Evolutionary conservation across 2,888 invertebrate genomes (phyloP).

Genomic region (Maniola hyperantus): DNA sequence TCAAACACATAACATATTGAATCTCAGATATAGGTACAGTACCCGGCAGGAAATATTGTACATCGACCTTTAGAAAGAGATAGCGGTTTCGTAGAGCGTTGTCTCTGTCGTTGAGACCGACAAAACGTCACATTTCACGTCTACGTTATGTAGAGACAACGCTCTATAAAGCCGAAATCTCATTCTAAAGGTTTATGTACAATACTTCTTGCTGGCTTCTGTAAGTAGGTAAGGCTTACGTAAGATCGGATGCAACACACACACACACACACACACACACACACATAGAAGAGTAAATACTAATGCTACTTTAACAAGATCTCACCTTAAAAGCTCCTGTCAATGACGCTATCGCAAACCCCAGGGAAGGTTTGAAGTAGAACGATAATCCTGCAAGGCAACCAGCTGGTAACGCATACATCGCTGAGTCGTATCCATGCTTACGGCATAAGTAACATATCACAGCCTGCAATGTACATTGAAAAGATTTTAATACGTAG

Average conservation of each 20-base stretch:
- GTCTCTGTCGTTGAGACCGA: too few relatives aligned
- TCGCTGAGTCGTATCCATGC: conserved; percentile 64
- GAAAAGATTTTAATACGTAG: conserved; percentile 8
- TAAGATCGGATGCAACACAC: conserved; percentile 13
- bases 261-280: conserved; percentile 1
- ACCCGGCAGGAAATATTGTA: too few relatives aligned
- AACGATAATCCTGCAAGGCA: conserved; percentile 79
- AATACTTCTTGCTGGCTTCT: too few relatives aligned
- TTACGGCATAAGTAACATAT: conserved; percentile 74
- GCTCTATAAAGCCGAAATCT: too few relatives aligned
- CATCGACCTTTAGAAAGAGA: too few relatives aligned
- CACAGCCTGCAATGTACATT: conserved; percentile 64
- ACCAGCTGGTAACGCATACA: conserved; percentile 79
- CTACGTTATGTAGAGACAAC: too few relatives aligned
- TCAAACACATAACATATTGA: background rate
- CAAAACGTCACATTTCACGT: too few relatives aligned
- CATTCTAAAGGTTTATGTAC: too few relatives aligned
- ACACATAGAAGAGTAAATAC: conserved; percentile 16
- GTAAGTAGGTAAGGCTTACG: background rate
- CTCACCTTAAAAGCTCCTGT: conserved; percentile 79
- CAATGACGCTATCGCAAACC: conserved; percentile 74
- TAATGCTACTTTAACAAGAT: conserved; percentile 28
- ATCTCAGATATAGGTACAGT: too few relatives aligned
- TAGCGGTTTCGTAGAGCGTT: too few relatives aligned
- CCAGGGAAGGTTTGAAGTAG: conserved; percentile 75